These are phyloP conservation scores for Saccopteryx leptura DNA, from an alignment of 2,113 vertebrate genomes.

Conservation along the genomic window DNA sequence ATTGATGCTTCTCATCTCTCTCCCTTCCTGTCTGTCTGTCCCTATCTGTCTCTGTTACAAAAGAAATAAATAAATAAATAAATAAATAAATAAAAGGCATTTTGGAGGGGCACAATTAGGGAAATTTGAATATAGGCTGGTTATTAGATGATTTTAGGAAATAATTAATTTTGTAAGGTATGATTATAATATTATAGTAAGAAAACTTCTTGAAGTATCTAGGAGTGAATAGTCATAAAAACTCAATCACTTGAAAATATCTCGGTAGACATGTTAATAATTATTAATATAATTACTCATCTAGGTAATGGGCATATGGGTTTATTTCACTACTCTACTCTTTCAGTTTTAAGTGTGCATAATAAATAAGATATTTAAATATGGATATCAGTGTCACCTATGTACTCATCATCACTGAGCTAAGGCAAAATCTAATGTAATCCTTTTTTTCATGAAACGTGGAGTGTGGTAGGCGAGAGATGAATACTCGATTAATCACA, in stretches of 20 bases:
- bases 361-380: background rate
- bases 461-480: background rate
- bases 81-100: background rate
- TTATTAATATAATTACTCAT: background rate
- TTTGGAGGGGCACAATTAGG: background rate
- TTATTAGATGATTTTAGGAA: background rate
- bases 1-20: too few species aligned
- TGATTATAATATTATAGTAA: background rate
- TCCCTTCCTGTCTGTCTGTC: too few species aligned
- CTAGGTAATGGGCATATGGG: background rate
- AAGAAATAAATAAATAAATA: too few species aligned
- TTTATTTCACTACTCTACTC: background rate
- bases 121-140: background rate
- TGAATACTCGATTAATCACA: background rate
- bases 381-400: background rate
- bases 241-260: conserved; percentile 38
- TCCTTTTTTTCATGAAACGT: background rate
- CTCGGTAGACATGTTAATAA: background rate
- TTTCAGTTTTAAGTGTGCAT: background rate
- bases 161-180: background rate
- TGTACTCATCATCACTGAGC: background rate
- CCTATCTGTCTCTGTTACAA: too few species aligned
- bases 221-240: background rate
- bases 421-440: background rate
- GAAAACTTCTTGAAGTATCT: background rate